Evolutionary conservation across 2,888 invertebrate species (phyloP), one percentile per base, ranked within the genome.

Genomic region (Aleiodes testaceus): DNA sequence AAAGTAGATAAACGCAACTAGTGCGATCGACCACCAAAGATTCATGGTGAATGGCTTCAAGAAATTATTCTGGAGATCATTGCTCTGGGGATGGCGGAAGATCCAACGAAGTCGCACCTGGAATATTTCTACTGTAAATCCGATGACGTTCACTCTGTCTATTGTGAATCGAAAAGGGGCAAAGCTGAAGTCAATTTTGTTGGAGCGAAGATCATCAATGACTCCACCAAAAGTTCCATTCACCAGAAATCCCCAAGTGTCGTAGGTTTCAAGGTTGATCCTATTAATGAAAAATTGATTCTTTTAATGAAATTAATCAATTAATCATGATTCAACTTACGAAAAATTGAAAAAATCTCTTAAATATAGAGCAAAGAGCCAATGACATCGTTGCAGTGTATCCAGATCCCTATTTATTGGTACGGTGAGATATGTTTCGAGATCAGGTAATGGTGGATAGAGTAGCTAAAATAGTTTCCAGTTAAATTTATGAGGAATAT

Each of bases 41-140:
- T 84, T 81, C 44, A 82, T 82, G 3, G 89, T 88, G 47, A 93
- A 88, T 0, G 93, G 93, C 26, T 91, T 89, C 1, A 92, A 88
- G 82, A 92, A 93, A 20, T 92, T 90, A 63, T 91, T 90, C 72
- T 89, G 90, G 77, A 91, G 89, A 16, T 90, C 89, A 0, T 89
- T 89, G 47, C 89, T 89, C 76, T 91, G 91, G 0, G 93, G 93
- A 80, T 92, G 92, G 0, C 92, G 91, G 79, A 93, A 92, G 72
- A 93, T 90, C 80, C 93, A 92, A 61, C 89, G 88, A 1, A 91
- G 90, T 72, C 93, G 92, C 66, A 91, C 89, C 75, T 89, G 87
- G 91, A 91, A 92, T 22, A 91, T 90, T 76, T 91, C 90, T 2
- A 90, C 89, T 20, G 91, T 90, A 74, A 91, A 91, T 79, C 91